phyloP scores from a whole-genome alignment of 2,797 vertebrate genomes.

The Peromyscus eremicus region DNA sequence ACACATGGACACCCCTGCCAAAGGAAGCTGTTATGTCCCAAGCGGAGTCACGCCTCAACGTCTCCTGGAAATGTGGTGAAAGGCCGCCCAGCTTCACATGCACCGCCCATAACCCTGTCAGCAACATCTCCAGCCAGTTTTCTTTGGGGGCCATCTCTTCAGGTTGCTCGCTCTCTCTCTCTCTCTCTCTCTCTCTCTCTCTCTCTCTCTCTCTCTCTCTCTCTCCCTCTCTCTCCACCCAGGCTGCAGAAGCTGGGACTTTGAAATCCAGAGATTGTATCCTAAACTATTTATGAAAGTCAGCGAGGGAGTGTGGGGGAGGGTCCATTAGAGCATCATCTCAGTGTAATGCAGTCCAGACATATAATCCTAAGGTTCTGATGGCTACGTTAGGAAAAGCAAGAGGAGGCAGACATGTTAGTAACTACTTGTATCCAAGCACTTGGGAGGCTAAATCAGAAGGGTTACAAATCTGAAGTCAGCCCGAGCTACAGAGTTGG shows the following conservation, averaged over 20 bases:
- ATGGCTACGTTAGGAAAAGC: neutral
- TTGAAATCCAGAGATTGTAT: neutral
- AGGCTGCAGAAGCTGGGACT: neutral
- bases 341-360: neutral
- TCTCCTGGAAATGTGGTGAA: conserved; percentile 14
- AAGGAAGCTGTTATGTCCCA: neutral
- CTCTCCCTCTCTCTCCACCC: neutral
- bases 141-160: neutral
- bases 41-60: neutral
- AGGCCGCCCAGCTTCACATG: neutral
- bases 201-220: neutral
- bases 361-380: neutral
- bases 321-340: neutral
- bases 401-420: neutral
- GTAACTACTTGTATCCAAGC: neutral
- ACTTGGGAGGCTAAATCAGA: neutral
- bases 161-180: neutral
- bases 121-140: conserved; percentile 55
- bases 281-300: neutral
- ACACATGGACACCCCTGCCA: neutral
- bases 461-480: neutral
- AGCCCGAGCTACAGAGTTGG: neutral
- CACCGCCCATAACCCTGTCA: conserved; percentile 58
- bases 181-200: neutral
- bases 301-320: neutral